phyloP scores from a whole-genome alignment of 2,113 vertebrate species.

The Cheirogaleus medius region DNA sequence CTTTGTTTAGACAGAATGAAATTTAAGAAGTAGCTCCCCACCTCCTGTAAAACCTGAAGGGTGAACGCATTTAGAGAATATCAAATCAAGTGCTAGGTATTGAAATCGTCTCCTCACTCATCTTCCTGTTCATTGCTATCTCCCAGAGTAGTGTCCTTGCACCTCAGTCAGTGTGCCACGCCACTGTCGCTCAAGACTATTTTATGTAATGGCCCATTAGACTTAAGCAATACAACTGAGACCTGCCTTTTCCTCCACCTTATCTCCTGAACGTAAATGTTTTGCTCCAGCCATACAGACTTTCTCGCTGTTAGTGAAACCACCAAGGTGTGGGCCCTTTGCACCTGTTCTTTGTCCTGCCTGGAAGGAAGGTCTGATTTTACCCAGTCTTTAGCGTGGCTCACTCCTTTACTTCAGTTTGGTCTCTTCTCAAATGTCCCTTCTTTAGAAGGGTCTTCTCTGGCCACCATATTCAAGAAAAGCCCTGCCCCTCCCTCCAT shows the following conservation, averaged over 20 bases:
- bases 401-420: background rate
- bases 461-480: background rate
- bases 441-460: background rate
- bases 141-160: background rate
- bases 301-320: background rate
- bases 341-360: background rate
- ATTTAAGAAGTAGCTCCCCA: background rate
- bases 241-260: background rate
- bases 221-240: rapidly evolving
- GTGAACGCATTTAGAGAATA: background rate
- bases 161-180: background rate
- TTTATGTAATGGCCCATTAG: background rate
- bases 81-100: background rate
- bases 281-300: background rate
- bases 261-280: background rate
- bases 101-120: background rate
- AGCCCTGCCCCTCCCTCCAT: background rate
- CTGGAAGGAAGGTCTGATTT: background rate
- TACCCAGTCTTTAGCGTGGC: background rate
- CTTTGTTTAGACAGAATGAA: background rate
- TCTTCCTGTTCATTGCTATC: background rate
- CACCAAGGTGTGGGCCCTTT: background rate
- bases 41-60: background rate
- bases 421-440: background rate
- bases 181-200: background rate